phyloP scores from a whole-genome alignment of 2,113 vertebrate species.

The Chionis minor region DNA sequence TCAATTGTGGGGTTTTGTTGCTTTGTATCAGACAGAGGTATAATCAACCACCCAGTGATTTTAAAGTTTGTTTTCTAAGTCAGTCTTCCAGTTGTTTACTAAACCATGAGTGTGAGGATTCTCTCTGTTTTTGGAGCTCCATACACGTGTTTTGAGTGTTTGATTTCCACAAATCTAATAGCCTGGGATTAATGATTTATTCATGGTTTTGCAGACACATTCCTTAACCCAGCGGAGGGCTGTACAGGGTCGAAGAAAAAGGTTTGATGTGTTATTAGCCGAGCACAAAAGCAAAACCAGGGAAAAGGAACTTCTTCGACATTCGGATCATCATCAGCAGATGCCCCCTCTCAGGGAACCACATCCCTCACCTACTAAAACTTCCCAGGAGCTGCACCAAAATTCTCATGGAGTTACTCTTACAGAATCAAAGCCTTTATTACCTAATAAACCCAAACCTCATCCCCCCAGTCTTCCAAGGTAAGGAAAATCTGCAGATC shows the following conservation, averaged over 20 bases:
- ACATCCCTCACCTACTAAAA: conserved; percentile 86
- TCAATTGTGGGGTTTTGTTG: not conserved
- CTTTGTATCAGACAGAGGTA: not conserved
- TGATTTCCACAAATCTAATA: not conserved
- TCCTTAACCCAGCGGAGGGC: conserved; percentile 99
- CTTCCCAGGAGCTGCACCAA: conserved; percentile 86
- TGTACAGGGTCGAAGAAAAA: conserved; percentile 95
- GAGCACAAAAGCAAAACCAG: conserved; percentile 98
- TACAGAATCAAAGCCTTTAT: conserved; percentile 88
- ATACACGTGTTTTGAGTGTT: not conserved
- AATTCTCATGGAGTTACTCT: conserved; percentile 86
- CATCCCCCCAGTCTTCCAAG: conserved; percentile 96
- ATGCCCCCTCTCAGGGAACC: conserved; percentile 96
- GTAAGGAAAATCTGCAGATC: conserved; percentile 71
- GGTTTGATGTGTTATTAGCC: conserved; percentile 93
- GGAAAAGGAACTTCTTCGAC: conserved; percentile 92
- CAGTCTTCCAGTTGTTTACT: not conserved
- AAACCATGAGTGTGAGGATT: not conserved
- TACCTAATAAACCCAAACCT: conserved; percentile 91
- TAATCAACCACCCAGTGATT: not conserved
- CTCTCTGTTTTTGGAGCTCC: not conserved
- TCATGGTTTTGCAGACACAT: conserved; percentile 88
- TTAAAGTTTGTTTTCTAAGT: not conserved
- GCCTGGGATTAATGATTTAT: conserved; percentile 41
- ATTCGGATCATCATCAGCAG: conserved; percentile 88